These are phyloP conservation scores for Ophiothrix spiculata DNA, from an alignment of 35 echinoderm and acorn worm species.

Conservation along the genomic window DNA sequence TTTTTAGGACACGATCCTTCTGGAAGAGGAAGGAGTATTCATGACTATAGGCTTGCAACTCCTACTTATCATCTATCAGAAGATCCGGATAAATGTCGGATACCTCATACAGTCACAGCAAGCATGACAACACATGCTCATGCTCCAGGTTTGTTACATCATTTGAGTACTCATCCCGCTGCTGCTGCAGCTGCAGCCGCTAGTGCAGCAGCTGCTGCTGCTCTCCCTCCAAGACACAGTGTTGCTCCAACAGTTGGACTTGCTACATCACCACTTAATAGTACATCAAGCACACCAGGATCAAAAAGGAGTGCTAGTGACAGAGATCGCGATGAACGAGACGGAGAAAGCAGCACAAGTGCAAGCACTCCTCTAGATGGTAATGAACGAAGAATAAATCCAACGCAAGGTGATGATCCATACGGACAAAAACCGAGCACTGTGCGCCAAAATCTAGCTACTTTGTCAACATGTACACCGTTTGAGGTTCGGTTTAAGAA, in stretches of 20 bases:
- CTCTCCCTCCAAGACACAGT: constrained; percentile 56
- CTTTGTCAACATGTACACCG: constrained; percentile 92
- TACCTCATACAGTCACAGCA: constrained; percentile 2
- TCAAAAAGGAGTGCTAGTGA: constrained; percentile 59
- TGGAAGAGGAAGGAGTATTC: constrained; percentile 69
- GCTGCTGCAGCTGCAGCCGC: not conserved
- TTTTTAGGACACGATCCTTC: constrained; percentile 82
- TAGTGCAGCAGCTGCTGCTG: constrained; percentile 5
- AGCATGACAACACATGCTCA: constrained; percentile 13
- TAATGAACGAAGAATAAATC: constrained; percentile 72
- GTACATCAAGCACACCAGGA: constrained; percentile 36
- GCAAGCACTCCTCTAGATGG: constrained; percentile 22
- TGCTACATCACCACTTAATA: constrained; percentile 28
- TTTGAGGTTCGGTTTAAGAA: constrained; percentile 98
- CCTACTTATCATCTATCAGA: constrained; percentile 21
- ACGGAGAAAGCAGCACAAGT: constrained; percentile 66
- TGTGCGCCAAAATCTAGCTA: constrained; percentile 90
- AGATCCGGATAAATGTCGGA: constrained; percentile 6
- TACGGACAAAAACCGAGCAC: constrained; percentile 80
- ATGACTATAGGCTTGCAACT: constrained; percentile 51
- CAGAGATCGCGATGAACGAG: constrained; percentile 79
- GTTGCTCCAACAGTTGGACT: constrained; percentile 52
- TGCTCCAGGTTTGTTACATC: constrained; percentile 65
- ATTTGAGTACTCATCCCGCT: constrained; percentile 43
- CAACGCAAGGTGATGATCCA: constrained; percentile 63